Conservation (phyloP, 1,140 invertebrate genomes). For the Nebria ingens region DNA sequence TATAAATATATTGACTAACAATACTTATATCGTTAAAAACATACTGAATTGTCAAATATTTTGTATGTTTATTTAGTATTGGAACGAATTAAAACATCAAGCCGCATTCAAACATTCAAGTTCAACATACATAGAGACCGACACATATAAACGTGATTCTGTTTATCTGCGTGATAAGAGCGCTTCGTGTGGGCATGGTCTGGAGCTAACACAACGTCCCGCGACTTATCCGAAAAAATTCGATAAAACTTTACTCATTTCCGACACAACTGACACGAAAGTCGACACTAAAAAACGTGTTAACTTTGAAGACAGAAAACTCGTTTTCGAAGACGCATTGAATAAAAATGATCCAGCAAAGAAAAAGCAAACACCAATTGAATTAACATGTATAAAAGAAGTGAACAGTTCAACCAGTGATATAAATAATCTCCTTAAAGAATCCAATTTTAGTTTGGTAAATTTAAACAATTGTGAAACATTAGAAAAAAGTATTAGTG, state of each 20-base stretch:
- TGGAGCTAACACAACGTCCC: slow-evolving; percentile 52
- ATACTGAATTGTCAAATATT: not conserved
- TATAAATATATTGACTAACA: too few species aligned
- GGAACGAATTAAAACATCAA: slow-evolving; percentile 52
- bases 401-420: not conserved
- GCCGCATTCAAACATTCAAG: slow-evolving; percentile 38
- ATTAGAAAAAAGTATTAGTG: slow-evolving; percentile 28
- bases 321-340: slow-evolving; percentile 16
- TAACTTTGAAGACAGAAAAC: slow-evolving; percentile 30
- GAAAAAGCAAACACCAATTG: not conserved
- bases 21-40: not conserved
- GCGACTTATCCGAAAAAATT: slow-evolving; percentile 42
- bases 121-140: slow-evolving; percentile 31
- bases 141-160: slow-evolving; percentile 32
- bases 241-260: not conserved
- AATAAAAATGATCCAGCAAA: not conserved
- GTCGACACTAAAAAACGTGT: slow-evolving; percentile 26
- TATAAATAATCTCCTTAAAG: not conserved
- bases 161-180: slow-evolving; percentile 49
- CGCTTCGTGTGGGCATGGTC: slow-evolving; percentile 57
- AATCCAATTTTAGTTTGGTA: not conserved
- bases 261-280: slow-evolving; percentile 24
- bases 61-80: slow-evolving; percentile 40
- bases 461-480: not conserved
- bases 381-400: not conserved